phyloP scores from a whole-genome alignment of 2,888 invertebrate genomes.

The Rotaria magnacalcarata region DNA sequence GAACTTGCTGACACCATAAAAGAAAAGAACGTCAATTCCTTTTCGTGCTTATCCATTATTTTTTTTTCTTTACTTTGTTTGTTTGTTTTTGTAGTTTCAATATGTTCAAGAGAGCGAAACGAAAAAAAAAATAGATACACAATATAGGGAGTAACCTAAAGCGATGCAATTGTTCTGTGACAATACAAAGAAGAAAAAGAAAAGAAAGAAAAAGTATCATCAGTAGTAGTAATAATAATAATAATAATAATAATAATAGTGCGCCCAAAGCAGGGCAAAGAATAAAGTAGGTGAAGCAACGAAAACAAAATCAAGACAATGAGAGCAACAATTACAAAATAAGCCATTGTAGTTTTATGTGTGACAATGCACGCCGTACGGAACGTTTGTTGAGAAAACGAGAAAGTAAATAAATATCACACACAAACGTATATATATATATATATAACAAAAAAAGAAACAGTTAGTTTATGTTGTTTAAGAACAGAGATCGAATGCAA shows the following conservation, averaged over 20 bases:
- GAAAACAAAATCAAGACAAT: neutral
- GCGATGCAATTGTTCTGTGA: neutral
- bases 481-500: constrained; percentile 28
- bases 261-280: neutral
- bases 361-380: constrained; percentile 14
- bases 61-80: neutral
- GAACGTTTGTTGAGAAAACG: constrained; percentile 27
- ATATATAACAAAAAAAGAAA: constrained; percentile 20
- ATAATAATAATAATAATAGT: neutral
- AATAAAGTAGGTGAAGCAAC: neutral
- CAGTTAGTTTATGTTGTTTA: constrained; percentile 18
- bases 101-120: neutral
- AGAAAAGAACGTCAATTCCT: neutral
- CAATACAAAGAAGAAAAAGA: neutral
- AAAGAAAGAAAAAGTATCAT: neutral
- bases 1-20: too few relatives aligned
- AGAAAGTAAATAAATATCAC: constrained; percentile 22
- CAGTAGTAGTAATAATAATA: neutral
- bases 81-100: neutral
- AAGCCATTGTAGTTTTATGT: neutral
- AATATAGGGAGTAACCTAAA: neutral
- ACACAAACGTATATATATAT: neutral
- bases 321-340: constrained; percentile 20
- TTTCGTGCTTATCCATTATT: constrained; percentile 20
- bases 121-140: constrained; percentile 22